A percentile compares a stretch with the other conserved stretches of the same genome.
These are phyloP conservation scores for Hassar affinis DNA, from an alignment of 2,113 vertebrate genomes.

Conservation along the genomic window DNA sequence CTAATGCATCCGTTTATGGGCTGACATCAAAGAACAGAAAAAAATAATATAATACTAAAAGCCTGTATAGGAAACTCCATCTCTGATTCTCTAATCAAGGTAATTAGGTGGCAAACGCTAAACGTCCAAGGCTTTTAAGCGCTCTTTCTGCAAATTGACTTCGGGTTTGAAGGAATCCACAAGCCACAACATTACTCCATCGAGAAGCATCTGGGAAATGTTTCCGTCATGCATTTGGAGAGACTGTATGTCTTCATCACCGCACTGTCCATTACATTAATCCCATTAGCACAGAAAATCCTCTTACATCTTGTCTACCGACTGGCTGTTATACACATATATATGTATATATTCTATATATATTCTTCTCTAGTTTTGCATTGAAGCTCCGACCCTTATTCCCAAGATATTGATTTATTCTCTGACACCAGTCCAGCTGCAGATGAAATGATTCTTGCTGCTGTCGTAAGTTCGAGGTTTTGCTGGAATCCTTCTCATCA, in stretches of 20 bases:
- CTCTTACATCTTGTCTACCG: conserved; percentile 3
- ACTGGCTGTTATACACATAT: neutral
- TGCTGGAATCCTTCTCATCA: too few species aligned
- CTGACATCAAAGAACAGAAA: conserved; percentile 14
- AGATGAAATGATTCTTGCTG: too few species aligned
- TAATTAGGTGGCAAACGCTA: conserved; percentile 26
- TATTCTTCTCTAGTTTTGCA: neutral
- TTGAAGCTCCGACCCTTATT: neutral
- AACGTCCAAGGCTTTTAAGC: conserved; percentile 27
- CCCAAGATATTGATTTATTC: too few species aligned
- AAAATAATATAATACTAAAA: conserved; percentile 18
- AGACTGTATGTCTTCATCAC: conserved; percentile 31
- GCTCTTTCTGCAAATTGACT: conserved; percentile 20
- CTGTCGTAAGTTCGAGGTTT: too few species aligned
- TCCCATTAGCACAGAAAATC: conserved; percentile 33
- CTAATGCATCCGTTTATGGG: conserved; percentile 20
- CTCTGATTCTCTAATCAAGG: conserved; percentile 17
- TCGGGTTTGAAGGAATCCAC: conserved; percentile 20
- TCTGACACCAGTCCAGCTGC: too few species aligned
- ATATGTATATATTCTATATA: neutral
- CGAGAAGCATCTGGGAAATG: conserved; percentile 32
- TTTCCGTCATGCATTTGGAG: conserved; percentile 12
- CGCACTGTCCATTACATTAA: conserved; percentile 28
- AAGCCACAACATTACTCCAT: conserved; percentile 9
- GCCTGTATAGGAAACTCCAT: conserved; percentile 21